Evolutionary conservation across 2,113 vertebrate genomes (phyloP).

Genomic region (Sciurus niger): DNA sequence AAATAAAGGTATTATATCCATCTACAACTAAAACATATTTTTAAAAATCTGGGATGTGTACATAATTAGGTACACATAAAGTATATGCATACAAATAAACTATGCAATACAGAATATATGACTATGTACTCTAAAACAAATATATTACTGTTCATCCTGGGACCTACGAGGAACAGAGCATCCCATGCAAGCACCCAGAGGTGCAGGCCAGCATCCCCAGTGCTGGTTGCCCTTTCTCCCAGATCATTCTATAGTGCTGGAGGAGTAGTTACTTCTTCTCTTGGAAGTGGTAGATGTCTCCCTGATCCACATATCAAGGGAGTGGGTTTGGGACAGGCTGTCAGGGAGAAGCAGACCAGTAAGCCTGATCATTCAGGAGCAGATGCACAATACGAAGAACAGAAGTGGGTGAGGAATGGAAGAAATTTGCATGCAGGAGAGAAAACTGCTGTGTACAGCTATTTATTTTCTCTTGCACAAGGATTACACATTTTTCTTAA

Average conservation of each 20-base stretch:
- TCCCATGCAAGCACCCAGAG: background rate
- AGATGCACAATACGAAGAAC: background rate
- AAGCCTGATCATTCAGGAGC: too few species aligned
- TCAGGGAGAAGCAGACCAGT: background rate
- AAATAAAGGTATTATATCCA: too few species aligned
- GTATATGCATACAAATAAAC: background rate
- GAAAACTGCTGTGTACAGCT: background rate
- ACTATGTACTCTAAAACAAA: background rate
- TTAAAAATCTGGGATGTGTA: background rate
- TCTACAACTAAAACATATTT: too few species aligned
- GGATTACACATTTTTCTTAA: background rate
- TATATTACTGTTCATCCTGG: background rate
- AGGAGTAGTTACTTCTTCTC: background rate
- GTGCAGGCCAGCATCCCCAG: background rate
- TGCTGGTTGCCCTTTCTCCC: background rate
- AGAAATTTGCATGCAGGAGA: background rate
- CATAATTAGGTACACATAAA: background rate
- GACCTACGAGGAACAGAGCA: background rate
- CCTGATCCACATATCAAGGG: background rate
- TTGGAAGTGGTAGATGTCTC: background rate
- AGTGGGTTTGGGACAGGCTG: background rate
- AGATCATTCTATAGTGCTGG: too few species aligned
- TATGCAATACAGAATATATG: background rate
- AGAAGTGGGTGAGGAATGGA: background rate
- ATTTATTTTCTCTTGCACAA: background rate